phyloP scores from a whole-genome alignment of 1,140 invertebrate genomes.

The Ruditapes philippinarum region DNA sequence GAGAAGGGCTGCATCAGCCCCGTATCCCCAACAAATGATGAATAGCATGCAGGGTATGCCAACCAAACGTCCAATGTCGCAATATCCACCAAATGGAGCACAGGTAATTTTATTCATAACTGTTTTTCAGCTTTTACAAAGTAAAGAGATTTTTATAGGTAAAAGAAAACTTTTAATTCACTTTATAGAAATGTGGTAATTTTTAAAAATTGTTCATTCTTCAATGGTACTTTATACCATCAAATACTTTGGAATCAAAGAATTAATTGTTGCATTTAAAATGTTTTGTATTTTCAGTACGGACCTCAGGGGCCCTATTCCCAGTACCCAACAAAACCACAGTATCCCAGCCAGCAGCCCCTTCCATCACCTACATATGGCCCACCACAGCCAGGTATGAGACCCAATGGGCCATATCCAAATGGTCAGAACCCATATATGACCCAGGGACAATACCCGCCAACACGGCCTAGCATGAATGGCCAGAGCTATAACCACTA shows the following conservation, averaged over 20 bases:
- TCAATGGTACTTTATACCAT: too few relatives aligned
- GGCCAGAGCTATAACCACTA: slow-evolving; percentile 68
- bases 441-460: slow-evolving; percentile 77
- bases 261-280: too few relatives aligned
- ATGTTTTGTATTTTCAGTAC: slow-evolving; percentile 68
- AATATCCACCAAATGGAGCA: slow-evolving; percentile 81
- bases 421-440: slow-evolving; percentile 82
- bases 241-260: too few relatives aligned
- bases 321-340: slow-evolving; percentile 79
- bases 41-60: slow-evolving; percentile 77
- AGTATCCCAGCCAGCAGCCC: slow-evolving; percentile 84
- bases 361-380: slow-evolving; percentile 84
- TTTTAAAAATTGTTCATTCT: too few relatives aligned
- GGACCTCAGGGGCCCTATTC: slow-evolving; percentile 72
- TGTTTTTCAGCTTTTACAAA: too few relatives aligned
- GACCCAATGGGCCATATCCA: slow-evolving; percentile 78
- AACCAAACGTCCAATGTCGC: slow-evolving; percentile 73
- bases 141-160: too few relatives aligned
- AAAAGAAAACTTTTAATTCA: too few relatives aligned
- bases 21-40: slow-evolving; percentile 80
- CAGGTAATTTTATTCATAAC: slow-evolving; percentile 73
- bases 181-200: too few relatives aligned
- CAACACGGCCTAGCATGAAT: slow-evolving; percentile 69
- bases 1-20: slow-evolving; percentile 80
- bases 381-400: slow-evolving; percentile 79